Percentiles rank a stretch among this genome's conserved stretches.
Conservation (phyloP, 2,888 invertebrate genomes). For the Apamea monoglypha region DNA sequence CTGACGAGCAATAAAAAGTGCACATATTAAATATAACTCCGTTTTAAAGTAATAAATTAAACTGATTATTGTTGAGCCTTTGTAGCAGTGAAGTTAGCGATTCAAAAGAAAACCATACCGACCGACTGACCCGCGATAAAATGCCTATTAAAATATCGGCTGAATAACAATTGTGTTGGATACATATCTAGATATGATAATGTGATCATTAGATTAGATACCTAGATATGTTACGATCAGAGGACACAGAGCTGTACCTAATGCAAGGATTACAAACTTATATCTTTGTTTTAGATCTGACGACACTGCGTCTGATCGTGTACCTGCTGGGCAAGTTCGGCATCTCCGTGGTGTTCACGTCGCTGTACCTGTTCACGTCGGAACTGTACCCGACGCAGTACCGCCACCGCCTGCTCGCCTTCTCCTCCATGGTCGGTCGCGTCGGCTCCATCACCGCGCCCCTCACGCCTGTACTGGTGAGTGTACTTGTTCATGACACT, state of each 20-base stretch:
- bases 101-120: background rate
- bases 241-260: background rate
- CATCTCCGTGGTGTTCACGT: conserved; percentile 92
- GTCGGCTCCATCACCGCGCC: conserved; percentile 93
- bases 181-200: background rate
- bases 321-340: conserved; percentile 92
- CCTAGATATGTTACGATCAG: background rate
- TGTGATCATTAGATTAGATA: background rate
- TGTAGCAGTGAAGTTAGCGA: background rate
- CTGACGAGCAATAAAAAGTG: background rate
- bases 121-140: background rate
- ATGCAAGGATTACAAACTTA: background rate
- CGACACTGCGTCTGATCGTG: conserved; percentile 80
- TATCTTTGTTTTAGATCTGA: conserved; percentile 73
- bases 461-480: conserved; percentile 91
- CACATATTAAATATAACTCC: background rate
- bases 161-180: background rate
- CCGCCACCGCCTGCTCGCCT: conserved; percentile 92
- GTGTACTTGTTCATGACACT: conserved; percentile 45
- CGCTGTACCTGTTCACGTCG: conserved; percentile 92
- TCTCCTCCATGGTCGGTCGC: conserved; percentile 93
- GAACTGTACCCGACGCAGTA: conserved; percentile 93
- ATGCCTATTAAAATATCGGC: conserved; percentile 3
- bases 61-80: background rate
- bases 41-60: background rate